These are phyloP conservation scores for Halcyon smyrnensis DNA, from an alignment of 2,797 vertebrate species.

Conservation along the genomic window DNA sequence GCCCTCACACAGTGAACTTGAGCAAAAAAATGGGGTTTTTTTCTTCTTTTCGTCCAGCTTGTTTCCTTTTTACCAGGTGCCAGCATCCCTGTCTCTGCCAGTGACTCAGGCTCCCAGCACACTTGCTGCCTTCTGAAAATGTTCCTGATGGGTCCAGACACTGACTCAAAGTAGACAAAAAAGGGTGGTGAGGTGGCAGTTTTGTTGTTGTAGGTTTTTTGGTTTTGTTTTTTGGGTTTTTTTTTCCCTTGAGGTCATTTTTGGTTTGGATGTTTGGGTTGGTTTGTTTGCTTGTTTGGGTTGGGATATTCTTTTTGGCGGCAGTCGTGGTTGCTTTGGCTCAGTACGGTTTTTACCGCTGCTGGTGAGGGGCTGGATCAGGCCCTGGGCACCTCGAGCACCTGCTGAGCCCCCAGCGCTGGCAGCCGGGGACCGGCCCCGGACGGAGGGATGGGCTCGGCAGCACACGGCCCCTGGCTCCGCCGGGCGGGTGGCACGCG, in stretches of 20 bases:
- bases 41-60: neutral
- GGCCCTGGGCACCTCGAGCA: too few species aligned
- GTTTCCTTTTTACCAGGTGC: neutral
- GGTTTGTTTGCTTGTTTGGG: too few species aligned
- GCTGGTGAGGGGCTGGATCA: fast-evolving
- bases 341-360: neutral
- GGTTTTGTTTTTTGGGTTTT: too few species aligned
- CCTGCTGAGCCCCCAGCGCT: neutral
- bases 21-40: neutral
- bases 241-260: too few species aligned
- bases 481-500: too few species aligned
- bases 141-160: neutral
- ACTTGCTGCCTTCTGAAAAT: neutral
- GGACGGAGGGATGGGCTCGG: too few species aligned
- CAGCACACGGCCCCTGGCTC: too few species aligned
- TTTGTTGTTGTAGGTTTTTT: neutral
- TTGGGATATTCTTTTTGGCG: neutral
- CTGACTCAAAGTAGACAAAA: neutral
- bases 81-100: neutral
- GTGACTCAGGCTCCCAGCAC: fast-evolving
- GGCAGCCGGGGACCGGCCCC: neutral
- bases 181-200: fast-evolving
- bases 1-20: neutral
- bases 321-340: neutral
- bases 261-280: too few species aligned